Percentiles rank a stretch among this genome's conserved stretches.
These are phyloP conservation scores for Onychomys leucogaster DNA, from an alignment of 2,797 vertebrate species.

Conservation along the genomic window DNA sequence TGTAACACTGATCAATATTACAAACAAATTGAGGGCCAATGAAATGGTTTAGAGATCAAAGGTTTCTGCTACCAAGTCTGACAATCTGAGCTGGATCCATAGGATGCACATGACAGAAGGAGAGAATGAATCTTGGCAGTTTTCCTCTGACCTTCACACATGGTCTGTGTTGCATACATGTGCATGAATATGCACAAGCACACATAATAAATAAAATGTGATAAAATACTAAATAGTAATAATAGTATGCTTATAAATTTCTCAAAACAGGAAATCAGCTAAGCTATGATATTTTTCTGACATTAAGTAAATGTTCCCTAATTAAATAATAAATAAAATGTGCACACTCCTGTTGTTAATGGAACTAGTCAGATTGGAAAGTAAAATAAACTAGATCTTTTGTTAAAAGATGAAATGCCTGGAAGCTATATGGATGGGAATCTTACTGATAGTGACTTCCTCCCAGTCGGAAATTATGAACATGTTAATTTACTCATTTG, in stretches of 20 bases:
- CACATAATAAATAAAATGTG: background rate
- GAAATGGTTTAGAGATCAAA: background rate
- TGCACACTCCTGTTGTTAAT: background rate
- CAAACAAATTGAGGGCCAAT: background rate
- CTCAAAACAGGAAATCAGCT: constrained; percentile 30
- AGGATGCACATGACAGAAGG: background rate
- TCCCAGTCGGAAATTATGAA: constrained; percentile 19
- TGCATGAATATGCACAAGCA: background rate
- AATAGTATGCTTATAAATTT: background rate
- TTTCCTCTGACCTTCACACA: background rate
- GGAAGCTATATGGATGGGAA: constrained; percentile 9
- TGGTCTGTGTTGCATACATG: background rate
- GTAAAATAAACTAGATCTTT: constrained; percentile 23
- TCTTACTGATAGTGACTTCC: constrained; percentile 37
- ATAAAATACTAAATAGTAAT: background rate
- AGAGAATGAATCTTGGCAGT: background rate
- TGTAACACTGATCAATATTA: background rate
- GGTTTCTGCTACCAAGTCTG: background rate
- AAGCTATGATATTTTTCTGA: constrained; percentile 19
- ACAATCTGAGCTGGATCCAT: background rate
- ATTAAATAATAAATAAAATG: constrained; percentile 46
- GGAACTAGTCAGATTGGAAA: constrained; percentile 1
- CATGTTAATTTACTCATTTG: constrained; percentile 62
- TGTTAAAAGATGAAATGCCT: constrained; percentile 12
- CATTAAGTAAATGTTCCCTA: constrained; percentile 15